Evolutionary conservation across 2,797 vertebrate genomes (phyloP), one percentile per base, ranked within the genome.

Genomic region (Poecile montanus): DNA sequence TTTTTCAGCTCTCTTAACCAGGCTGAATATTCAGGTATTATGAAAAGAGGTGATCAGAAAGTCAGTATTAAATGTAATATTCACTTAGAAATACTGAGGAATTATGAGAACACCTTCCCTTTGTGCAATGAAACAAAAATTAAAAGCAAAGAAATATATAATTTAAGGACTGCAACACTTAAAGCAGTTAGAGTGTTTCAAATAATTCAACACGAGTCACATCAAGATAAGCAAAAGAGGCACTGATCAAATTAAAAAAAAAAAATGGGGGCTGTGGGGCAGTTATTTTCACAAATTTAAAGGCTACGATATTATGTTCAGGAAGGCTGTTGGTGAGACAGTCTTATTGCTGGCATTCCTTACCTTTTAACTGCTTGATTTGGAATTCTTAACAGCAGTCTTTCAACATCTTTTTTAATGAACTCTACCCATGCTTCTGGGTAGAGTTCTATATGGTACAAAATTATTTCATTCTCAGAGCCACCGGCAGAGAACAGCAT

Each of bases 361-460:
- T 94, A 82, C 60, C 75, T 88, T 88, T 88, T 82, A 93, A 82
- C n/a, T 88, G 63, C 90, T 91, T 90, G 66, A 78, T 87, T 72
- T 94, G 36, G 61, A 72, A 85, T n/a, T 58, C 58, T 74, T 79
- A 81, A 45, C 60, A 73, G 34, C 45, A 95, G 76, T 10, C 19
- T 88, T 90, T 80, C 89, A 92, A 75, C 25, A 40, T 68, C 36
- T 62, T 73, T 89, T 91, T 82, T 44, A 93, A 95, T 95, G 91
- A 95, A 95, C 85, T 89, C 72, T 87, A 65, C 61, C 42, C 27
- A 32, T 77, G 78, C 54, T 92, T 93, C 76, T 91, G 76, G 83
- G 63, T 34, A 34, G 34, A 88, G 19, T 73, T 91, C 82, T 93
- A 32, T 47, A 45, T 15, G 30, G 29, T 47, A 91, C 47, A 83